A percentile compares a stretch with the other conserved stretches of the same genome.
Conservation (phyloP, 2,888 invertebrate species). For the Bombyx huttoni region DNA sequence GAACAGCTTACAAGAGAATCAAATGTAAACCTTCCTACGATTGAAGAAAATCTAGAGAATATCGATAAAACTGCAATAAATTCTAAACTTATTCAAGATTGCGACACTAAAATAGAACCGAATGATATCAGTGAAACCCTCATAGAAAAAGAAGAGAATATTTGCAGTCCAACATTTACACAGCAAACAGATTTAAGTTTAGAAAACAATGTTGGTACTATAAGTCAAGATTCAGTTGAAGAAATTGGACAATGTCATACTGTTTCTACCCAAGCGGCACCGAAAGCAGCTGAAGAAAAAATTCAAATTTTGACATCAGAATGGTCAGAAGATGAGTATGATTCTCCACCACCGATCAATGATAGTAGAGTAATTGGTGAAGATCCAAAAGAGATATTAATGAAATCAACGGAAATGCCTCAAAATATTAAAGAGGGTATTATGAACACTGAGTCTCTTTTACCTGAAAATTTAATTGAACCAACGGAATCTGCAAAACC, state of each 20-base stretch:
- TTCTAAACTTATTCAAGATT: not conserved
- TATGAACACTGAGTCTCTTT: slow-evolving; percentile 4
- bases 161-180: slow-evolving; percentile 3
- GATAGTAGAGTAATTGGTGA: slow-evolving; percentile 4
- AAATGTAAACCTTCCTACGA: not conserved
- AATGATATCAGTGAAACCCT: not conserved
- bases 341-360: slow-evolving; percentile 11
- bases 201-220: slow-evolving; percentile 5
- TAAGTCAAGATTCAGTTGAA: slow-evolving; percentile 2
- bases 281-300: slow-evolving; percentile 19
- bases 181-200: slow-evolving; percentile 1
- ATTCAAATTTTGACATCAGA: slow-evolving; percentile 40
- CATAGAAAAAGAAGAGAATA: not conserved
- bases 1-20: not conserved
- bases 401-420: not conserved
- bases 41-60: not conserved
- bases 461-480: slow-evolving; percentile 17
- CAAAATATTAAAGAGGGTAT: slow-evolving; percentile 4
- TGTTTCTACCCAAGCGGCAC: slow-evolving; percentile 15
- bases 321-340: slow-evolving; percentile 54
- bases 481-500: slow-evolving; percentile 37
- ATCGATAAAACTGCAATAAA: slow-evolving; percentile 1
- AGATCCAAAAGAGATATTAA: not conserved
- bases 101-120: not conserved
- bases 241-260: slow-evolving; percentile 5